Percentiles rank a stretch among this genome's conserved stretches.
Conservation (phyloP, 2,797 vertebrate genomes). For the Aulostomus chinensis region DNA sequence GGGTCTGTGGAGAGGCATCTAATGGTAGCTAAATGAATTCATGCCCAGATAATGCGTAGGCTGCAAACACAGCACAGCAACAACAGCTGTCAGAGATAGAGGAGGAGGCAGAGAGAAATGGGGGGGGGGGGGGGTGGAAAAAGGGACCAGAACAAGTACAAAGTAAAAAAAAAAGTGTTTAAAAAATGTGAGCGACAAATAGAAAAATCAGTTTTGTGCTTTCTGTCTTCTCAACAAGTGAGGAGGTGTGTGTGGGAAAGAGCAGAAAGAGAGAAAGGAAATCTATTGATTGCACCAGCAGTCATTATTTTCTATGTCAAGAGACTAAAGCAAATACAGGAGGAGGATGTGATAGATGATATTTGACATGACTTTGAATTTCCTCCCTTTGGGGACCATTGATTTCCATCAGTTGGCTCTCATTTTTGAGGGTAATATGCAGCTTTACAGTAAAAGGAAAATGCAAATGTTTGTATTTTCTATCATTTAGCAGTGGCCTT, state of each 20-base stretch:
- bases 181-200: constrained; percentile 57
- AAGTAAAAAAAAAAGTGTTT: constrained; percentile 36
- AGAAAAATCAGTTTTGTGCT: constrained; percentile 29
- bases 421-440: constrained; percentile 17
- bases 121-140: background rate
- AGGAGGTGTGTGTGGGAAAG: constrained; percentile 61
- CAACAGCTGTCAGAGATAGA: constrained; percentile 69
- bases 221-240: constrained; percentile 56
- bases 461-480: background rate
- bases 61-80: constrained; percentile 71
- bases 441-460: constrained; percentile 1
- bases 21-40: constrained; percentile 76
- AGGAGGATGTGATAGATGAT: constrained; percentile 41
- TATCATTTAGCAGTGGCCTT: constrained; percentile 22
- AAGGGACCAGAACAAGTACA: constrained; percentile 7
- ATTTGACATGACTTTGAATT: constrained; percentile 38
- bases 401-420: constrained; percentile 21
- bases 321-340: constrained; percentile 37
- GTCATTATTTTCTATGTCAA: constrained; percentile 60
- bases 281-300: constrained; percentile 65
- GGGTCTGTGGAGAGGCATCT: constrained; percentile 66
- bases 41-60: constrained; percentile 69
- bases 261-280: constrained; percentile 55
- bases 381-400: constrained; percentile 9
- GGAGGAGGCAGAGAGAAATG: constrained; percentile 28